Evolutionary conservation across 2,797 vertebrate genomes (phyloP), one percentile per base, ranked within the genome.

Genomic region (Aulostomus chinensis): DNA sequence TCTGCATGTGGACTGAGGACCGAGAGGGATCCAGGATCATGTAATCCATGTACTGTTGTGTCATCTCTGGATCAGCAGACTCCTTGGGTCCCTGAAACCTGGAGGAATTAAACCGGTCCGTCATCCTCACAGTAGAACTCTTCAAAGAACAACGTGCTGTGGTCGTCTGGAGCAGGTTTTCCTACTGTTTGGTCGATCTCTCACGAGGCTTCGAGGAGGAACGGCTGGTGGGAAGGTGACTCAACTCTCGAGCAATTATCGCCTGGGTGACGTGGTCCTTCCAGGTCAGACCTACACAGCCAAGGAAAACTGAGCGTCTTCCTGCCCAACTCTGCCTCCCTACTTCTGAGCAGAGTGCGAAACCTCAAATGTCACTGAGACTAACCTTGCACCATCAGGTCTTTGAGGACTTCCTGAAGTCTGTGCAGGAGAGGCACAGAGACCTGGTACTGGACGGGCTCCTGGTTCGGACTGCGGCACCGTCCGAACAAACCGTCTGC

Each of bases 401-500:
- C 93, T 55, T 87, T 93, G 9, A 99, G 88, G 53, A 97, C 89
- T 21, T 89, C 88, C 82, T 96, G 96, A 22, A 99, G 89, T 29
- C 88, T 92, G 59, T 94, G 94, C 48, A 99, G 90, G 47, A 95
- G 85, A 0, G 91, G 89, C 2, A 93, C 90, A 0, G 95, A 94
- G 61, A 97, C 89, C 75, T 92, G 93, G 83, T 96, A 94, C 79
- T 87, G 91, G 72, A 91, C 79, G 21, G 84, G 85, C 33, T 92
- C 87, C 74, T 90, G 92, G 63, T 84, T 37, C 10, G 78, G 81
- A 43, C 87, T 58, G 60, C 86, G 92, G 79, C 96, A 99, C 79
- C 93, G 95, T 31, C 96, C 96, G 22, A 98, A 98, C 54, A 98
- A 85, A 20, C 94, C 94, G 80, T 99, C 97, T 99, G 86, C 24